phyloP scores from a whole-genome alignment of 2,797 vertebrate species.

The Netta rufina region DNA sequence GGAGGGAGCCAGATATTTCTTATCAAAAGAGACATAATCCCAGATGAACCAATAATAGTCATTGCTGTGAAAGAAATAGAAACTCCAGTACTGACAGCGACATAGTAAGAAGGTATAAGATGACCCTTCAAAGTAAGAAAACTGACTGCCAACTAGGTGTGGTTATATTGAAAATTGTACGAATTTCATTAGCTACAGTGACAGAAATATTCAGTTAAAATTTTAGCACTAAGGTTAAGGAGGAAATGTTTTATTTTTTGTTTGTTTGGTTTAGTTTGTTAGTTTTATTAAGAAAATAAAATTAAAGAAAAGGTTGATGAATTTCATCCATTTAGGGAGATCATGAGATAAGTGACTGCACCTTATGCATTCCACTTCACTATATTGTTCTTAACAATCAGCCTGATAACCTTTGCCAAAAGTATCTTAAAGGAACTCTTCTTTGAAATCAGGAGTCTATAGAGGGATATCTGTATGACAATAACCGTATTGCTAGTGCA shows the following conservation, averaged over 20 bases:
- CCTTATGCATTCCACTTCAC: background rate
- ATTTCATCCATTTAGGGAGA: background rate
- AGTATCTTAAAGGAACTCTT: background rate
- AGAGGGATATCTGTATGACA: background rate
- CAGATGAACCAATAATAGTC: background rate
- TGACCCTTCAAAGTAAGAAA: background rate
- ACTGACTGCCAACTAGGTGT: background rate
- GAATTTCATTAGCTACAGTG: background rate
- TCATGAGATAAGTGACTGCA: background rate
- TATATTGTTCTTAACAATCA: background rate
- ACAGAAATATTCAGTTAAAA: background rate
- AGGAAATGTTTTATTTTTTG: too few species aligned
- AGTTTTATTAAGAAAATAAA: background rate
- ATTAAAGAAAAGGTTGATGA: background rate
- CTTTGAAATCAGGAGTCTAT: background rate
- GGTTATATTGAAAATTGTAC: background rate
- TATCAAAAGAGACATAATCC: background rate
- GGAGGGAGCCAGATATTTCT: background rate
- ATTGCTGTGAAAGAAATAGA: background rate
- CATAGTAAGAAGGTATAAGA: background rate
- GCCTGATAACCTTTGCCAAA: background rate
- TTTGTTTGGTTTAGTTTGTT: too few species aligned
- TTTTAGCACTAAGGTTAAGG: background rate
- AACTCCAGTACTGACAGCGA: background rate
- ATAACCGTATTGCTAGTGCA: accelerated